Evolutionary conservation across 2,797 vertebrate species (phyloP), one percentile per base, ranked within the genome.

Genomic region (Psittacula echo): DNA sequence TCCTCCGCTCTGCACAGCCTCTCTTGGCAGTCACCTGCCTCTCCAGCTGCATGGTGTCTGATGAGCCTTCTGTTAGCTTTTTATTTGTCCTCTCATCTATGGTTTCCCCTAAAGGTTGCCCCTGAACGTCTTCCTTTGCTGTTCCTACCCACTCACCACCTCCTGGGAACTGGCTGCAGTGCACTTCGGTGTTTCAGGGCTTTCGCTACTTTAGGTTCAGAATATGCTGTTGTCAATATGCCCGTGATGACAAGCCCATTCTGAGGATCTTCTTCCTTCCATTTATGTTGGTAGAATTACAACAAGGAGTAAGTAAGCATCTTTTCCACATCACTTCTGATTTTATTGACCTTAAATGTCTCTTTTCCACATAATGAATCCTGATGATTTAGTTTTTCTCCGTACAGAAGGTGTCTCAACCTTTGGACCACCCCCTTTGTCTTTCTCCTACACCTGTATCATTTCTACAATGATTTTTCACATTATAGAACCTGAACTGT

Each of bases 11-110:
- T 24, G 34, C 19, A 3, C n/a, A 53, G 39, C 21, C 7, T 48
- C 42, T 83, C 45, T 58, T 0, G 0, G 44, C 42, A 62, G 23
- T 42, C 6, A 17, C 17, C 32, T n/a, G 34, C 39, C 39, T 89
- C 39, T 54, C 34, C 58, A 39, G 44, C 3, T 10, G 1, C 15
- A 4, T 9, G 13, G 7, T 3, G 9, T n/a, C 23, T 17, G 22
- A 22, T 2, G 24, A n/a, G 27, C n/a, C 18, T 81, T 54, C 18
- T 58, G 92, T 73, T 44, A 67, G 30, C 30, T 68, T 70, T 61
- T 54, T 26, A 9, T 50, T 79, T 86, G 9, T 39, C 78, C 53
- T 68, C 11, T 42, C 48, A 16, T 22, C 64, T 72, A 6, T 6
- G 8, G 13, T 78, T 80, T 90, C 39, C 15, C 27, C 42, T 41